Base-by-base conservation (phyloP, 1,140 invertebrate species). In the Helicorthomorpha holstii region DNA sequence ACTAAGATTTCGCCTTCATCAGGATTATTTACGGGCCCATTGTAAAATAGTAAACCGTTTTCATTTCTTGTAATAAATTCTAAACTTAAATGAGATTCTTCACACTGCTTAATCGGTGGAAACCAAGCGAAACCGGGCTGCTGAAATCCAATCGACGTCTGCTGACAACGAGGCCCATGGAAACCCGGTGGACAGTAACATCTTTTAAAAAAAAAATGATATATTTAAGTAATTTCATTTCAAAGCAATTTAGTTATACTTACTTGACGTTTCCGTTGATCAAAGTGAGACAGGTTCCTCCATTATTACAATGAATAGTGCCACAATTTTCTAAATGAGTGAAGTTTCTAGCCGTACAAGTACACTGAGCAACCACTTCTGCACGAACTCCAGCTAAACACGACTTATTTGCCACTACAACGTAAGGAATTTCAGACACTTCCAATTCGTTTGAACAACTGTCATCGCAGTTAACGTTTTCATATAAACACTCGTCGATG, bases 331-430 rank as follows among this genome's bases (percentile, higher is more conserved):
- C 49, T 54, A 48, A 21, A 23, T 24, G 47, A 55, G 57, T 56
- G 7, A 54, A 57, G 46, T 52, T 25, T 27, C 58, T 56, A 19
- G 54, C 59, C 48, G 67, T 75, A 41, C 59, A 61, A 21, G 51
- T 53, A 59, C 88, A 93, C 34, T 80, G 71, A 0, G 86, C 78
- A 60, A 83, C 75, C 0, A 89, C 77, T 1, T 80, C 73, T 0
- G 88, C 85, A 46, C 78, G 76, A 0, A 94, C 83, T 0, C 89
- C 88, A 4, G 93, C 83, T 61, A 93, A 89, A 2, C 87, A 86
- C 1, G 83, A 87, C 1, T 76, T 81, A 61, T 94, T 94, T 0
- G 90, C 88, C 60, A 83, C 91, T 1, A 94, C 82, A 3, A 79
- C 70, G 29, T 80, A 77, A 0, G 85, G 82, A n/a, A 76, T 74